Percentiles rank a stretch among this genome's conserved stretches.
Conservation (phyloP, 2,113 vertebrate species). For the Heptranchias perlo region DNA sequence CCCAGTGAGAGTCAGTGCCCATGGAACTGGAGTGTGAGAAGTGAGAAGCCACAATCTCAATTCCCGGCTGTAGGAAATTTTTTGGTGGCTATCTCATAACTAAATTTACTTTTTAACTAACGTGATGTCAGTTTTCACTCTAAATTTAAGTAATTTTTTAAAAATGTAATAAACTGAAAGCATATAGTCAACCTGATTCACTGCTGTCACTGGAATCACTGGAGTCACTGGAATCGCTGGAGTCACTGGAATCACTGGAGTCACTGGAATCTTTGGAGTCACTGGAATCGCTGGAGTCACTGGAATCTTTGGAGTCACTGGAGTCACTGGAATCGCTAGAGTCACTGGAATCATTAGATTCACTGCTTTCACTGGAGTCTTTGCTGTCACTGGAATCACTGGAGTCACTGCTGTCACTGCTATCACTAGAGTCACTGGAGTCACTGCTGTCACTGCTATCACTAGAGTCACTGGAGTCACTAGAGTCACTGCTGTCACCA, state of each 20-base stretch:
- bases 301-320: not conserved
- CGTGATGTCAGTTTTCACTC: not conserved
- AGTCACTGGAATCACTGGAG: not conserved
- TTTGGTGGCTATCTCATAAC: not conserved
- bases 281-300: not conserved
- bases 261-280: not conserved
- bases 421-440: not conserved
- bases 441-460: not conserved
- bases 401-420: too few relatives aligned
- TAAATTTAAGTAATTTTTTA: not conserved
- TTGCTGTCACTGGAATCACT: not conserved
- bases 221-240: not conserved
- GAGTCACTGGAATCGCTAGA: not conserved
- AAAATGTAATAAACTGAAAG: not conserved
- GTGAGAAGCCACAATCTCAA: not conserved
- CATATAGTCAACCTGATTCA: not conserved
- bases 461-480: not conserved
- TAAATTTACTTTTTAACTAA: not conserved
- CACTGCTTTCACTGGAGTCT: not conserved
- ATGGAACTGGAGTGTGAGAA: too few relatives aligned
- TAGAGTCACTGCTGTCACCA: not conserved
- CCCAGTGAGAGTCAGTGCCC: not conserved
- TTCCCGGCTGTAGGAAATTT: not conserved
- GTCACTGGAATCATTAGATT: not conserved
- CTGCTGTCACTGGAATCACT: not conserved